Base-by-base conservation (phyloP, 2,797 vertebrate species). In the Lophotriccus pileatus region DNA sequence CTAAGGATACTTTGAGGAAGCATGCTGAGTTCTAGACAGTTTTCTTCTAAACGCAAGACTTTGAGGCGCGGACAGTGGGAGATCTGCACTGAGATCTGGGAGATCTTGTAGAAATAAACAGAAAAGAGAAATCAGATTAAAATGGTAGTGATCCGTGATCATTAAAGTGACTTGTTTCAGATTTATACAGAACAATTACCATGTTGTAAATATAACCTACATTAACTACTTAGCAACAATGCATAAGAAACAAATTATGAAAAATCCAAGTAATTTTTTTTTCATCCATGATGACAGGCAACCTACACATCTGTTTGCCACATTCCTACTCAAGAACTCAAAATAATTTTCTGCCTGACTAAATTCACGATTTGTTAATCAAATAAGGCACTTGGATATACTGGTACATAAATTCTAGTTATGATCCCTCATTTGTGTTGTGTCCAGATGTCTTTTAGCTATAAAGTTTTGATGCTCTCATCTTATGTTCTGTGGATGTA, bases 1-100 rank as follows among this genome's bases (percentile, higher is more conserved):
- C 96, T 97, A 92, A 99, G 98, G 96, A 99, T 98, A 90, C 98
- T 98, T 37, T 97, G 83, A 24, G 99, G 99, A 94, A 99, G 98
- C 97, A 99, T 98, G 76, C 98, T 96, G 87, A 99, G 98, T 73
- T 99, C 99, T 96, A 99, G 97, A 84, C 99, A 99, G 97, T 99
- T 99, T 96, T 99, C 99, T 97, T 99, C 99, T 93, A 99, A 97
- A n/a, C 99, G 98, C 37, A 99, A 98, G 59, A 99, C 99, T 97
- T 99, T 99, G 90, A 99, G 98, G 37, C 99, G 98, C 30, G 98
- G 98, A 95, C 98, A 99, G 43, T 53, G 96, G n/a, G 99, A 98
- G 68, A 99, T 98, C 73, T 98, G 98, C 14, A 98, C 87, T 1
- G 99, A 98, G 94, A 99, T 96, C 87, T 98, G 97, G 3, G 99